These are phyloP conservation scores for Cynocephalus volans DNA, from an alignment of 2,113 vertebrate species.

Conservation along the genomic window DNA sequence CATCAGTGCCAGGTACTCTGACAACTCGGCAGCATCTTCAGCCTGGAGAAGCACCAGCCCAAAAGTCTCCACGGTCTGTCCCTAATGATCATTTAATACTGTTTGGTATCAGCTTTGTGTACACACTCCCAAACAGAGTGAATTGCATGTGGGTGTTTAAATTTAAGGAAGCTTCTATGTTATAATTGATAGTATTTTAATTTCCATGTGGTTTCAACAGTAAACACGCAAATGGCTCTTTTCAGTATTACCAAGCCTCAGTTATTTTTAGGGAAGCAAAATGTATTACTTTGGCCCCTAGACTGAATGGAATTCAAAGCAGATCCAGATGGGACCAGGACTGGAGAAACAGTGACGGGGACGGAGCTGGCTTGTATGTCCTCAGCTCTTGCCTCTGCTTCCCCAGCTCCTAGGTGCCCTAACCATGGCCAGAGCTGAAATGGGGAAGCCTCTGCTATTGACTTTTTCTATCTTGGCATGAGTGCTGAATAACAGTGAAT, in stretches of 20 bases:
- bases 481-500: accelerated
- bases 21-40: background rate
- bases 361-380: accelerated
- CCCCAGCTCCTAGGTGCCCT: accelerated
- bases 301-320: background rate
- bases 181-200: slow-evolving; percentile 21
- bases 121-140: background rate
- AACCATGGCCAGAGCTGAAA: accelerated
- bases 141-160: slow-evolving; percentile 45
- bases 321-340: background rate
- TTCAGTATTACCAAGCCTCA: background rate
- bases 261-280: slow-evolving; percentile 42
- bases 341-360: accelerated
- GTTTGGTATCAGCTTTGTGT: background rate
- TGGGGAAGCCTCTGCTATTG: accelerated
- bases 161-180: background rate
- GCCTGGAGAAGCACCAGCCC: background rate
- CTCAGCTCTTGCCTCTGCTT: accelerated
- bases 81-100: background rate
- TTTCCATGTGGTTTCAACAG: slow-evolving; percentile 29
- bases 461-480: accelerated
- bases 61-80: background rate
- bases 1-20: background rate
- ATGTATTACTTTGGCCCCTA: slow-evolving; percentile 9
- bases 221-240: slow-evolving; percentile 17